These are phyloP conservation scores for Drosophila subpulchrella DNA, from an alignment of 1,140 invertebrate species.

Conservation along the genomic window DNA sequence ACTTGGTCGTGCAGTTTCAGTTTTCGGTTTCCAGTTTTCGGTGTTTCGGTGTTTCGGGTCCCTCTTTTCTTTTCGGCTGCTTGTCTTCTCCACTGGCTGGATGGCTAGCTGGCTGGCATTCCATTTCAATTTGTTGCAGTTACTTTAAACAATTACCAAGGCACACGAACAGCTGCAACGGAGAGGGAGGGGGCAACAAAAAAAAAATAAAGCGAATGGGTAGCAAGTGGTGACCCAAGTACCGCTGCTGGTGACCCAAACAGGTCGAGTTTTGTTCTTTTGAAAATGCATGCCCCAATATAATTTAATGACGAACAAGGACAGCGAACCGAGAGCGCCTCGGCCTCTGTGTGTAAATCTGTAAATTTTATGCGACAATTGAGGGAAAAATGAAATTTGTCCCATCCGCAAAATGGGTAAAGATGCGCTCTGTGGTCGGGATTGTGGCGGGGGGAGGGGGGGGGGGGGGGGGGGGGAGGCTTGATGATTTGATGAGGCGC, in stretches of 20 bases:
- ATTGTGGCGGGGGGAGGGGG: background rate
- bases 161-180: slow-evolving; percentile 57
- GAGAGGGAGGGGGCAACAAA: background rate
- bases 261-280: slow-evolving; percentile 25
- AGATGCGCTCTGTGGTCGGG: slow-evolving; percentile 27
- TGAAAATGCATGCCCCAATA: slow-evolving; percentile 30
- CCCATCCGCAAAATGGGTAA: slow-evolving; percentile 25
- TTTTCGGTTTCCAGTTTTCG: background rate
- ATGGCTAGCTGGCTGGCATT: slow-evolving; percentile 17
- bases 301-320: slow-evolving; percentile 62
- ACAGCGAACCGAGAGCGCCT: background rate
- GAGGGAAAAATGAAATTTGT: slow-evolving; percentile 73
- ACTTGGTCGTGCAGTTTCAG: background rate
- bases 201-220: background rate
- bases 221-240: slow-evolving; percentile 4
- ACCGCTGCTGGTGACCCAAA: slow-evolving; percentile 10
- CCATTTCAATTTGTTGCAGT: slow-evolving; percentile 65
- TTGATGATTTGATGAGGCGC: slow-evolving; percentile 28
- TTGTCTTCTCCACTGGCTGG: slow-evolving; percentile 7
- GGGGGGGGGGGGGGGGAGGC: background rate
- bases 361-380: slow-evolving; percentile 81
- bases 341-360: slow-evolving; percentile 57
- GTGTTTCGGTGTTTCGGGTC: background rate
- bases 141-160: slow-evolving; percentile 75
- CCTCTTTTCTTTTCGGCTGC: background rate